These are phyloP conservation scores for Aphelenchoides besseyi DNA, from an alignment of 1,140 invertebrate species.

Conservation along the genomic window DNA sequence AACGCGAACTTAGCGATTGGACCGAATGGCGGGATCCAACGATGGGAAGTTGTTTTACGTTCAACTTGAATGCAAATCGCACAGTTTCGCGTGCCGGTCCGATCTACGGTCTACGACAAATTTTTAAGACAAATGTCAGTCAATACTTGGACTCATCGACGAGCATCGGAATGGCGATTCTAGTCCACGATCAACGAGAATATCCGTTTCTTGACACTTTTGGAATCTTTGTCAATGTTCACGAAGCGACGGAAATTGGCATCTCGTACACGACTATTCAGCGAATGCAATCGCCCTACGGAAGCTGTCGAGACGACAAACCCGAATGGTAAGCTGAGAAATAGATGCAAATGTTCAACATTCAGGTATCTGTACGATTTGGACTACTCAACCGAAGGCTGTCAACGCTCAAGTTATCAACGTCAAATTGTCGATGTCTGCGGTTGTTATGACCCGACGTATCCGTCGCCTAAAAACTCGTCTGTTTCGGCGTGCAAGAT, in stretches of 20 bases:
- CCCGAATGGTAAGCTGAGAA: constrained; percentile 7
- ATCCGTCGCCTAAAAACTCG: constrained; percentile 15
- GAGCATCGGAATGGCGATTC: constrained; percentile 31
- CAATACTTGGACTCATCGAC: constrained; percentile 30
- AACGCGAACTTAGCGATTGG: constrained; percentile 33
- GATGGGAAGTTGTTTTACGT: constrained; percentile 45
- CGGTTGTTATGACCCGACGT: constrained; percentile 31
- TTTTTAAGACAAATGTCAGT: constrained; percentile 35
- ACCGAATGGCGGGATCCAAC: constrained; percentile 32
- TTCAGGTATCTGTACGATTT: constrained; percentile 26
- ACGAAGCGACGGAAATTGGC: neutral
- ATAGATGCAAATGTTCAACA: neutral
- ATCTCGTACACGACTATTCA: neutral
- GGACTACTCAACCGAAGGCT: constrained; percentile 35
- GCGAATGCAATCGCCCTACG: constrained; percentile 23
- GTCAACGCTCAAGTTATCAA: constrained; percentile 34
- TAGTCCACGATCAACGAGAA: constrained; percentile 38
- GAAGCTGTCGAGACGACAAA: constrained; percentile 24
- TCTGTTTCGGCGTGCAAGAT: neutral
- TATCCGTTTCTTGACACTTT: constrained; percentile 38
- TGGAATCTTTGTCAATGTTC: constrained; percentile 21
- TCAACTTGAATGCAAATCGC: constrained; percentile 29
- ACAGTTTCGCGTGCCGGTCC: constrained; percentile 32
- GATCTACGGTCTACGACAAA: constrained; percentile 33
- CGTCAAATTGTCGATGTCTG: constrained; percentile 17